These are phyloP conservation scores for Diphyllodes magnificus DNA, from an alignment of 2,113 vertebrate genomes.

Conservation along the genomic window DNA sequence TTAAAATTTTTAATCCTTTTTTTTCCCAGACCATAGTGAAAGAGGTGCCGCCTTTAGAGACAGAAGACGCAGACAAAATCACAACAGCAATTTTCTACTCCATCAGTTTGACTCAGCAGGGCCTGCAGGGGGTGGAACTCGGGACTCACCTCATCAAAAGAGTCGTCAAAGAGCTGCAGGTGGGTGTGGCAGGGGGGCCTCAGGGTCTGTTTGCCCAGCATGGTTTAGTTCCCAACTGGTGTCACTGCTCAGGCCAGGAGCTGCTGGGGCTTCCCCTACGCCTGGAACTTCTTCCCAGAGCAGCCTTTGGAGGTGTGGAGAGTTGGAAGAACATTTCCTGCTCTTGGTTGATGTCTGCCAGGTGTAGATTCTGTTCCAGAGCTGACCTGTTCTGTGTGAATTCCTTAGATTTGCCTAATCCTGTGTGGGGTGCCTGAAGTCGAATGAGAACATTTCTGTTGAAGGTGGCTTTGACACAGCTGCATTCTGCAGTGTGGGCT, in stretches of 20 bases:
- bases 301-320: neutral
- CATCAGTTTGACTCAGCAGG: conserved; percentile 89
- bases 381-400: neutral
- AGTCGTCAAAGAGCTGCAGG: conserved; percentile 92
- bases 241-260: neutral
- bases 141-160: conserved; percentile 92
- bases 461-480: neutral
- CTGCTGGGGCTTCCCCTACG: neutral
- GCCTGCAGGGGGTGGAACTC: conserved; percentile 93
- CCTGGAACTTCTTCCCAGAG: neutral
- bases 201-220: neutral
- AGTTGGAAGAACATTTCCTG: neutral
- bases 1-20: neutral
- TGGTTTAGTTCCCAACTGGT: neutral
- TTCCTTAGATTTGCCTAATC: neutral
- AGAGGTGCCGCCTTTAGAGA: conserved; percentile 75
- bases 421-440: neutral
- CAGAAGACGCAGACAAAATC: conserved; percentile 81
- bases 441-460: neutral
- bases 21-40: conserved; percentile 84
- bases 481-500: neutral
- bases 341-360: neutral
- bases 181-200: conserved; percentile 29
- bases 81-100: conserved; percentile 91
- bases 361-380: neutral